Conservation (phyloP, 2,888 invertebrate species). For the Byasa hedistus region DNA sequence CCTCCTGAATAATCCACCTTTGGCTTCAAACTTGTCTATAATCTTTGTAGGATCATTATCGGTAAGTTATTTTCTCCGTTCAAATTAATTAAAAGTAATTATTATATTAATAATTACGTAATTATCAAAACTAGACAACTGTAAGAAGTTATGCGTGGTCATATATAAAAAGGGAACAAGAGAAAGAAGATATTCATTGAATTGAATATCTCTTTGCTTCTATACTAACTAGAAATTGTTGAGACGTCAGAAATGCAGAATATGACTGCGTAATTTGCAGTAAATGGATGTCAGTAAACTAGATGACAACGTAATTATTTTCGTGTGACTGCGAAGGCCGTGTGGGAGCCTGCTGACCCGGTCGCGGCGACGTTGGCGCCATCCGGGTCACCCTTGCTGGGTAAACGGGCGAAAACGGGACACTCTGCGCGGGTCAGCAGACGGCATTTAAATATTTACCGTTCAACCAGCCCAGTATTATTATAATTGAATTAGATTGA, state of each 20-base stretch:
- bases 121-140: no score
- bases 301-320: conserved; percentile 45
- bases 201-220: no score
- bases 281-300: conserved; percentile 24
- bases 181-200: no score
- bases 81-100: no score
- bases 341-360: conserved; percentile 66
- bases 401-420: conserved; percentile 29
- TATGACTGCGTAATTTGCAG: neutral
- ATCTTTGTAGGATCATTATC: no score
- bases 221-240: no score
- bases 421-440: conserved; percentile 13
- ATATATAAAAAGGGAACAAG: no score
- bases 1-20: no score
- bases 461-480: neutral
- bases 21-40: no score
- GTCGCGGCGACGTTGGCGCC: conserved; percentile 75
- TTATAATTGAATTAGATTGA: neutral
- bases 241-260: neutral
- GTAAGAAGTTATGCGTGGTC: no score
- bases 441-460: neutral
- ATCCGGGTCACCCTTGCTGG: conserved; percentile 70
- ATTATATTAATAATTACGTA: no score
- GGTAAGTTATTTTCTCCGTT: no score
- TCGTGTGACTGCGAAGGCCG: conserved; percentile 58